Evolutionary conservation across 1,140 invertebrate species (phyloP).

Genomic region (Micrasema longulum): DNA sequence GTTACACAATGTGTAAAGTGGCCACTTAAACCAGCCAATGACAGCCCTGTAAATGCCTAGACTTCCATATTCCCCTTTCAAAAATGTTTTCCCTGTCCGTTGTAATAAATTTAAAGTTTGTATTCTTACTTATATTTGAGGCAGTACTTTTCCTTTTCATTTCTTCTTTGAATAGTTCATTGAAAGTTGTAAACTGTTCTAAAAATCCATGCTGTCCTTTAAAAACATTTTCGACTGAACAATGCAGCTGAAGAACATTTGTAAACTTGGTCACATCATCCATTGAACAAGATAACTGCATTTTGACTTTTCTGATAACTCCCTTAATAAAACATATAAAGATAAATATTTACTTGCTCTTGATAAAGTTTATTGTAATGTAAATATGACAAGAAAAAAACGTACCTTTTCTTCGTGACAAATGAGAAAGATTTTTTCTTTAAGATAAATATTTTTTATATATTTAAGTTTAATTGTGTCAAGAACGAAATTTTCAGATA

Average conservation of each 20-base stretch:
- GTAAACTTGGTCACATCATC: slow-evolving; percentile 33
- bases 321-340: slow-evolving; percentile 8
- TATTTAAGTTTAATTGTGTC: slow-evolving; percentile 57
- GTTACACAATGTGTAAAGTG: no score
- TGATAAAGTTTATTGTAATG: no score
- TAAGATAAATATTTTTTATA: slow-evolving; percentile 61
- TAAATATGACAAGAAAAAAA: no score
- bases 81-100: no score
- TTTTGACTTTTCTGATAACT: slow-evolving; percentile 36
- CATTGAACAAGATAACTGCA: slow-evolving; percentile 31
- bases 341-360: no score
- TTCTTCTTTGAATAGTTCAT: slow-evolving; percentile 44
- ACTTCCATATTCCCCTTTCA: no score
- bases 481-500: slow-evolving; percentile 56
- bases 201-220: neutral
- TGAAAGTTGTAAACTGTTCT: slow-evolving; percentile 16
- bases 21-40: no score
- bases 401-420: slow-evolving; percentile 36
- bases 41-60: no score
- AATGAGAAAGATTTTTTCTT: slow-evolving; percentile 58
- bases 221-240: neutral
- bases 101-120: no score
- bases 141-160: slow-evolving; percentile 30
- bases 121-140: slow-evolving; percentile 16
- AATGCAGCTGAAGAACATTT: slow-evolving; percentile 4